Base-by-base conservation (phyloP, 2,888 invertebrate species). In the Spisula solida region DNA sequence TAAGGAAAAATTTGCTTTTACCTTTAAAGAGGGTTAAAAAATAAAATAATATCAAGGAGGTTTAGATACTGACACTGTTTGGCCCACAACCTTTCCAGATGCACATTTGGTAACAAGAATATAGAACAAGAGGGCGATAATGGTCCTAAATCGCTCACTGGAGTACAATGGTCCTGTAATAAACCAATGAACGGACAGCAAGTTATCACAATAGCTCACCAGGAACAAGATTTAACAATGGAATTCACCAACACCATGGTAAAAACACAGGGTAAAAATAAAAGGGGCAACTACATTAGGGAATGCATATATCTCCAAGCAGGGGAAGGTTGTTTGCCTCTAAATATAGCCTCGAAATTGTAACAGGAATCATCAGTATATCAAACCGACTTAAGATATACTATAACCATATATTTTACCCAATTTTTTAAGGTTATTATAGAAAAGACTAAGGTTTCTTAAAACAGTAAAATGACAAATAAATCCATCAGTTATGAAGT, bases 1-100 rank as follows among this genome's bases (percentile, higher is more conserved):
- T 81, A 82, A 47, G 82, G 41, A 34, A 82, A 48, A 66, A 75
- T 82, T 82, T 82, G 82, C 82, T 87, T 87, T 79, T 78, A 87
- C 78, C 87, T 79, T 79, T 20, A 82, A 87, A 80, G 80, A n/a
- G 47, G n/a, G 48, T 80, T 47, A 80, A 48, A n/a, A 79, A 80
- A 47, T 47, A 47, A 80, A 80, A 48, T 4, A 79, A 41, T 41
- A 41, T 5, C 41, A 41, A 41, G 18, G n/a, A 48, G 5, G 75
- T 4, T 8, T n/a, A 25, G 75, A 34, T 34, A 31, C 18, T 75
- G 75, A 75, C 75, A 75, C 75, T 75, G 75, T 34, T 31, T 75
- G 31, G 34, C 75, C 75, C 31, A 0, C 0, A 75, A 1, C 31
- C 29, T 34, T 16, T 16, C 25, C n/a, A 25, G 60, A 25, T 66